Conservation (phyloP, 2,888 invertebrate species). For the Agrotis exclamationis region DNA sequence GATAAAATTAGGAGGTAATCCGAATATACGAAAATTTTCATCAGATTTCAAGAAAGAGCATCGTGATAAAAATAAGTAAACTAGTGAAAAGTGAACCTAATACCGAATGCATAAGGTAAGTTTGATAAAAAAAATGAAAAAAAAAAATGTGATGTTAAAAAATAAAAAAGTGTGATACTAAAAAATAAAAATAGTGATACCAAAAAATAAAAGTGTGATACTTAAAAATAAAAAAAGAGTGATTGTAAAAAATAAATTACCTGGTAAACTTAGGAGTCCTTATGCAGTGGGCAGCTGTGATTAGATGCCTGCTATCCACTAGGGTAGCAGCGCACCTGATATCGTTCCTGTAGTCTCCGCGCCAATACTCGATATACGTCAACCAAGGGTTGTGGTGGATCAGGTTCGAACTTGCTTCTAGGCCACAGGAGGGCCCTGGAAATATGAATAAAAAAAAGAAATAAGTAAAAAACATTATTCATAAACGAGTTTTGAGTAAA, state of each 20-base stretch:
- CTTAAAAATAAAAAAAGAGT: no score
- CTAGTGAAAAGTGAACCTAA: no score
- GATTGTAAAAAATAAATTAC: conserved; percentile 30
- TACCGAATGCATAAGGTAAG: no score
- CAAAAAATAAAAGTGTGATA: no score
- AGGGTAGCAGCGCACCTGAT: conserved; percentile 71
- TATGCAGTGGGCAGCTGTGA: conserved; percentile 76
- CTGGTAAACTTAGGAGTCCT: conserved; percentile 57
- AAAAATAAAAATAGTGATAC: no score
- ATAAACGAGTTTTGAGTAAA: neutral
- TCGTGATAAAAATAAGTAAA: no score
- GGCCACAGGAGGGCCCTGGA: conserved; percentile 47
- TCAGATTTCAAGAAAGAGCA: no score
- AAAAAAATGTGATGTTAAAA: no score
- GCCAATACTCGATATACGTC: conserved; percentile 70
- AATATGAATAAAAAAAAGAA: neutral
- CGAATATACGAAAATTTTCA: no score
- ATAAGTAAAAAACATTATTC: neutral
- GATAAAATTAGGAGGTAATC: no score
- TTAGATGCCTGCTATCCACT: conserved; percentile 62
- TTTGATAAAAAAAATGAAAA: no score
- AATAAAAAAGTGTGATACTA: no score
- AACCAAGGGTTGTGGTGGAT: conserved; percentile 75
- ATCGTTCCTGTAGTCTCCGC: conserved; percentile 41
- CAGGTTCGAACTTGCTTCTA: conserved; percentile 61